Evolutionary conservation across 2,888 invertebrate genomes (phyloP).

Genomic region (Agrochola circellaris): DNA sequence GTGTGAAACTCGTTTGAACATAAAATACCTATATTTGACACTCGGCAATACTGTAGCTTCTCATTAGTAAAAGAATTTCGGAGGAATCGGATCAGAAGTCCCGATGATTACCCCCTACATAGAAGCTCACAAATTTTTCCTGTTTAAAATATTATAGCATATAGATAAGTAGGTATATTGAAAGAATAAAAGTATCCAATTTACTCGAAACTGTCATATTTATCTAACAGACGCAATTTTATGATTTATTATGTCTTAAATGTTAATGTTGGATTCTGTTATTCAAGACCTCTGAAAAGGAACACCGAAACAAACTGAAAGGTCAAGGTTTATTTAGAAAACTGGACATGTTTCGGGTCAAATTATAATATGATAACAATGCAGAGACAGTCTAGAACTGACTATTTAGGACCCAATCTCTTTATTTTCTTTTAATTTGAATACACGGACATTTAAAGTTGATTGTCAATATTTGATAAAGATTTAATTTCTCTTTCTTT

Average conservation of each 20-base stretch:
- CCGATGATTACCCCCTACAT: no score
- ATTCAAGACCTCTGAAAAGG: slow-evolving; percentile 3
- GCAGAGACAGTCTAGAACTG: background rate
- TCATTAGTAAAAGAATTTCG: no score
- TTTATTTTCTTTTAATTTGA: background rate
- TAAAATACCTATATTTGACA: no score
- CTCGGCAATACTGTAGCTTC: no score
- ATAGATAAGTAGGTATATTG: no score
- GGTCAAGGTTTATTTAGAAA: no score
- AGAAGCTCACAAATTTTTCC: no score
- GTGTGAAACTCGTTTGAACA: no score
- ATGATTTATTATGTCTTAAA: background rate
- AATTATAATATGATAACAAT: slow-evolving; percentile 2
- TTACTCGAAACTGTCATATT: background rate
- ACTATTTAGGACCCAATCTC: background rate
- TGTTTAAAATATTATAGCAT: no score
- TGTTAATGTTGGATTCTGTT: background rate
- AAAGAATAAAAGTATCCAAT: background rate
- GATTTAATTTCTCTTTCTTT: no score
- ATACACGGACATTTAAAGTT: background rate
- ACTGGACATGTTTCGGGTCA: background rate
- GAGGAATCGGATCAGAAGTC: no score
- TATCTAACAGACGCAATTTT: background rate
- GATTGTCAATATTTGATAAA: no score
- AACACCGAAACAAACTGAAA: background rate